Evolutionary conservation across 2,888 invertebrate species (phyloP), one percentile per base, ranked within the genome.

Genomic region (Rhogogaster chlorosoma): DNA sequence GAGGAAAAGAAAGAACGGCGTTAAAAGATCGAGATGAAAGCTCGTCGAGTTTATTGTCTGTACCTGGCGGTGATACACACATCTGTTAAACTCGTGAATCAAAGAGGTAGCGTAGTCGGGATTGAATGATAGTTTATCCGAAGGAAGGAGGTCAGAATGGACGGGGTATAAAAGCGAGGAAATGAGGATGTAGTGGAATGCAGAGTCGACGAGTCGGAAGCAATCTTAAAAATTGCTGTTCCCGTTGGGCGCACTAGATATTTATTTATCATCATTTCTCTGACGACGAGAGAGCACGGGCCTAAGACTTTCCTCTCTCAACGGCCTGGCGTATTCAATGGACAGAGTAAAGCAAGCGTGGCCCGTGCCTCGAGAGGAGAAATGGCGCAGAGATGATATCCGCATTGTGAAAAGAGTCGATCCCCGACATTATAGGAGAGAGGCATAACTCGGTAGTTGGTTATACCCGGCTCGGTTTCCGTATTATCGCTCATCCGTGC

Each of bases 201-300:
- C 84, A 86, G 85, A 86, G 86, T 86, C 86, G 84, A 42, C 38
- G 38, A 42, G 42, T 29, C 10, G 77, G 29, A 53, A 77, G 77
- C 77, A 77, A 77, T 77, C 77, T 77, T 77, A 77, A 77, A 77
- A 77, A 77, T 77, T 77, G 77, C 77, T 53, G 73, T 53, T 38
- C 49, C 53, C 53, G 75, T n/a, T 49, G 29, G n/a, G 26, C 75
- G 77, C 10, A 38, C 42, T 38, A 73, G 73, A 42, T 42, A 42
- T 73, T 73, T 67, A 29, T 26, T 32, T 67, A 26, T 32, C 61
- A 26, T 26, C 61, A 22, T 61, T 9, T 26, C 22, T 61, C 61
- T 22, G 22, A 61, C 61, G 61, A 22, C 2, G 12, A 12, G 4
- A 67, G 26, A 61, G 10, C 7, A 15, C 4, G 32, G 32, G 29